Base-by-base conservation (phyloP, 2,113 vertebrate species). In the Thinocorus orbignyianus region DNA sequence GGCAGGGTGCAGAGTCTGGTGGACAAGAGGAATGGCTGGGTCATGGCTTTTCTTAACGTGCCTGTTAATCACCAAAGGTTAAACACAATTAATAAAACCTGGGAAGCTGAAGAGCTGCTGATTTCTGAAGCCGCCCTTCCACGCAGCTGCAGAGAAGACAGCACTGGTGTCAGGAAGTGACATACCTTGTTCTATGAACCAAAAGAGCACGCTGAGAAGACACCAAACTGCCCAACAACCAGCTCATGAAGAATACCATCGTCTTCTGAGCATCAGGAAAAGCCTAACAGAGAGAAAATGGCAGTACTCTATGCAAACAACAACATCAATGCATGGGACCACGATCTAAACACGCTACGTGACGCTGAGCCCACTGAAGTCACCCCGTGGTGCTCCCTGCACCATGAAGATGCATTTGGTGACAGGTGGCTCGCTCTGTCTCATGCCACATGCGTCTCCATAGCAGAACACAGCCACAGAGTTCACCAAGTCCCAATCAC, bases 261-360 rank as follows among this genome's bases (percentile, higher is more conserved):
- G 49, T 15, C 0, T 49, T n/a, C 55, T n/a, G 31, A 49, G 51
- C 35, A 13, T 35, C 68, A 30, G 33, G 17, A 65, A 24, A 28
- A 41, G 17, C 10, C 1, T 6, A 31, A 55, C 24, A 8, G 54
- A 25, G 83, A 60, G 17, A 51, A 65, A 80, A 80, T 4, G 11
- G 62, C 55, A 83, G 55, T 44, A 12, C 66, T 14, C 19, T 13
- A 17, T 7, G 54, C 26, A 69, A 58, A 58, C 14, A 6, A 48
- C 25, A 60, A 33, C 10, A 8, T 11, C 19, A 25, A 57, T 57
- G 58, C 8, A 17, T 1, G 42, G 54, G 28, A 65, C 33, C 31
- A 25, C 35, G 12, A 5, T 8, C 41, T 44, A 19, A 52, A 31
- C 2, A 62, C 37, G 5, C 22, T 1, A 20, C 0, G 2, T 9